phyloP scores from a whole-genome alignment of 2,113 vertebrate species.

The Varanus komodoensis region DNA sequence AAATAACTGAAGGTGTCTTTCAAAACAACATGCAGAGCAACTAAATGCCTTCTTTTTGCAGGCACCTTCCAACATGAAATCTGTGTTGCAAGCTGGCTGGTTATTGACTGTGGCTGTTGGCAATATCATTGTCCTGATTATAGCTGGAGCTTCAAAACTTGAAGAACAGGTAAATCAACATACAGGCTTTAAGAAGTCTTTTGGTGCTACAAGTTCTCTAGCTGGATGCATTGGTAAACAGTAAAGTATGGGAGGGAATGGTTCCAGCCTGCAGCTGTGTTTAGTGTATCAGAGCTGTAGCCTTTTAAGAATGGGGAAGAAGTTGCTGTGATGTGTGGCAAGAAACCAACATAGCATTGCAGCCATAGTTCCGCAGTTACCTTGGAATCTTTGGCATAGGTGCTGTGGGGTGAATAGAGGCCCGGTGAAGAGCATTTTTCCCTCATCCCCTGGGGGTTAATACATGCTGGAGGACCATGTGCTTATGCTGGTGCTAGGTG shows the following conservation, averaged over 20 bases:
- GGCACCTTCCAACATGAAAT: conserved; percentile 97
- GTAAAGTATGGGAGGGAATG: not conserved
- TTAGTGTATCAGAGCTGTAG: not conserved
- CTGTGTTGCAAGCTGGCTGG: conserved; percentile 96
- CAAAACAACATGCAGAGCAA: not conserved
- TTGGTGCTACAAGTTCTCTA: not conserved
- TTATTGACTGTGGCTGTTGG: conserved; percentile 89
- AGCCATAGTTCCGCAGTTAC: not conserved
- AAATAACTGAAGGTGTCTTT: not conserved
- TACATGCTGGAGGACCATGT: not conserved
- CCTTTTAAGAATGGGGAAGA: not conserved
- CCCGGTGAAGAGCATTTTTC: not conserved
- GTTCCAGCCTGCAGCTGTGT: not conserved
- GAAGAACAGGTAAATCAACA: conserved; percentile 79
- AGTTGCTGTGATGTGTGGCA: not conserved
- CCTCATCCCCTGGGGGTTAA: not conserved
- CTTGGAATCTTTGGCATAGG: no score
- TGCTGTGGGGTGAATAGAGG: not conserved
- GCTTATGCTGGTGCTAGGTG: no score
- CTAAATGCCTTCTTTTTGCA: conserved; percentile 59
- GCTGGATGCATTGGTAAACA: not conserved
- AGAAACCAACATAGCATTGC: not conserved
- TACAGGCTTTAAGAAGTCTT: not conserved
- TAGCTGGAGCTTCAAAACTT: conserved; percentile 86
- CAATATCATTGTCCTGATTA: conserved; percentile 94